These are phyloP conservation scores for Eleginops maclovinus DNA, from an alignment of 2,113 vertebrate species.

Conservation along the genomic window DNA sequence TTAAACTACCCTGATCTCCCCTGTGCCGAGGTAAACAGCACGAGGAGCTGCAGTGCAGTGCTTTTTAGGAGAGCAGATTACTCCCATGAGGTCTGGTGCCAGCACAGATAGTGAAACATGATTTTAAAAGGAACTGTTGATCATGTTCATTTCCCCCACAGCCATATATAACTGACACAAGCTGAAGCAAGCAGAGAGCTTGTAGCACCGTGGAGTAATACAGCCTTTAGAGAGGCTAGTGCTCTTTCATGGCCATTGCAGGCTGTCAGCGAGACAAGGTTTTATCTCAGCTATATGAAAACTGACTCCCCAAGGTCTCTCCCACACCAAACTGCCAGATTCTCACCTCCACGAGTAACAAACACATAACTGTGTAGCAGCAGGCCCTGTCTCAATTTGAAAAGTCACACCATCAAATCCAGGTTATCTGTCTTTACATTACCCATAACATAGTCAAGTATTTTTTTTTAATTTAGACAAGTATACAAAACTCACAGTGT, in stretches of 20 bases:
- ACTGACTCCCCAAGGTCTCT: slow-evolving; percentile 36
- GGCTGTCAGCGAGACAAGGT: slow-evolving; percentile 14
- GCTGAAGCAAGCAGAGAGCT: slow-evolving; percentile 12
- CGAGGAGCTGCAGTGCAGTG: background rate
- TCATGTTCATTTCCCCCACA: background rate
- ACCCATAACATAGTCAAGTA: background rate
- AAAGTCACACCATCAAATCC: background rate
- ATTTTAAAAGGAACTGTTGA: slow-evolving; percentile 25
- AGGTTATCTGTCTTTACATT: background rate
- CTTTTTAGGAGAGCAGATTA: background rate
- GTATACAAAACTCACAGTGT: background rate
- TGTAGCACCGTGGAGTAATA: slow-evolving; percentile 26
- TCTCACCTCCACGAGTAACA: background rate
- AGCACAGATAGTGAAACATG: slow-evolving; percentile 10
- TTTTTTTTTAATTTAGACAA: background rate
- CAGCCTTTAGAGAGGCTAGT: slow-evolving; percentile 1
- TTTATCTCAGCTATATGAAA: slow-evolving; percentile 42
- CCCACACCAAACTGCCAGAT: slow-evolving; percentile 37
- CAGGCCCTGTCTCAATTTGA: background rate
- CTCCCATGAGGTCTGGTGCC: background rate
- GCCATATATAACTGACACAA: slow-evolving; percentile 16
- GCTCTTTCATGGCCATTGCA: slow-evolving; percentile 30
- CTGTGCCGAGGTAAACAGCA: slow-evolving; percentile 32
- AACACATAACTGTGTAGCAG: slow-evolving; percentile 6
- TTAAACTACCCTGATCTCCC: slow-evolving; percentile 27